These are phyloP conservation scores for Ptychadena robeensis DNA, from an alignment of 2,797 vertebrate genomes.

Conservation along the genomic window DNA sequence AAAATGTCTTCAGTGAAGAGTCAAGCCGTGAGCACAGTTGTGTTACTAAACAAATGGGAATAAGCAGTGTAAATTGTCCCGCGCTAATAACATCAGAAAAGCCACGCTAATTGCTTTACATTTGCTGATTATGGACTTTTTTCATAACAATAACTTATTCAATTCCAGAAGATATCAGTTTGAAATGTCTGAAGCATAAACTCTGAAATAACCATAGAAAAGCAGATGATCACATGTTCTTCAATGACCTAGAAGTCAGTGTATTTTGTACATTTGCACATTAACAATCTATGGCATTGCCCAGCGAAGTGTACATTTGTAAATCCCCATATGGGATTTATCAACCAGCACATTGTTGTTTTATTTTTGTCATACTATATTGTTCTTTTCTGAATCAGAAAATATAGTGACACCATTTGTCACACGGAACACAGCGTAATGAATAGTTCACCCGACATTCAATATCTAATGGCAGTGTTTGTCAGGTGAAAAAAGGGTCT, in stretches of 20 bases:
- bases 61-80: constrained; percentile 44
- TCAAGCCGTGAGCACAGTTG: constrained; percentile 38
- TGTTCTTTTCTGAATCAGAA: too few species aligned
- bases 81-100: constrained; percentile 48
- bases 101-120: constrained; percentile 46
- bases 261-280: neutral
- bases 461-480: too few species aligned
- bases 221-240: neutral
- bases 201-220: neutral
- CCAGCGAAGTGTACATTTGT: too few species aligned
- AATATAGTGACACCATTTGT: too few species aligned
- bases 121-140: constrained; percentile 36
- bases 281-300: too few species aligned
- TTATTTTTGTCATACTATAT: too few species aligned
- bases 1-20: constrained; percentile 27
- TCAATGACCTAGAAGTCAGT: neutral
- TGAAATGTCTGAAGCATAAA: neutral
- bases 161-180: constrained; percentile 18
- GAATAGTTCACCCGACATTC: too few species aligned
- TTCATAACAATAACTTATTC: constrained; percentile 29
- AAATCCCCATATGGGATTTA: too few species aligned
- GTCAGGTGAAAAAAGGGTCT: too few species aligned
- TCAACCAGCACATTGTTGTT: too few species aligned
- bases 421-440: too few species aligned
- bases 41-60: constrained; percentile 29